Evolutionary conservation across 2,888 invertebrate species (phyloP).

Genomic region (Geophilus truncorum): DNA sequence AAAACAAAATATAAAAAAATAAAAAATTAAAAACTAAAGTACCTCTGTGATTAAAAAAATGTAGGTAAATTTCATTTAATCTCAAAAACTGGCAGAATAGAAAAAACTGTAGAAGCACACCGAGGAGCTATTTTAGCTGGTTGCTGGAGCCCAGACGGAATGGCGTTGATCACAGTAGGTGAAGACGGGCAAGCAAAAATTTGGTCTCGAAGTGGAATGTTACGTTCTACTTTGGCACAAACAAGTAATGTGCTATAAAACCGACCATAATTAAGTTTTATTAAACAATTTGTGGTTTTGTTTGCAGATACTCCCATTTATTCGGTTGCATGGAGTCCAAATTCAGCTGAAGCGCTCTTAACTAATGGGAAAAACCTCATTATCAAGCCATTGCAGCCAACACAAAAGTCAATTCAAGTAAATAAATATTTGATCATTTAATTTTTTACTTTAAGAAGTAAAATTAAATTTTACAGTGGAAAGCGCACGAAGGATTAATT

Average conservation of each 20-base stretch:
- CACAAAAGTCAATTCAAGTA: conserved; percentile 54
- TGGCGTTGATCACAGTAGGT: conserved; percentile 89
- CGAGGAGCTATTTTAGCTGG: conserved; percentile 75
- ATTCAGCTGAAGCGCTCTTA: conserved; percentile 56
- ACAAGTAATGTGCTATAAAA: conserved; percentile 54
- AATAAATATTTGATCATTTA: not conserved
- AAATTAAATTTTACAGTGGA: conserved; percentile 65
- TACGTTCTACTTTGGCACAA: conserved; percentile 82
- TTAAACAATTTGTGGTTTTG: not conserved
- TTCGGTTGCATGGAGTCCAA: conserved; percentile 68
- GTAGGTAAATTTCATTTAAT: conserved; percentile 77
- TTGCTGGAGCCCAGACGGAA: conserved; percentile 92
- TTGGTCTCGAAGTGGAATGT: conserved; percentile 93
- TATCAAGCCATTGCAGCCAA: conserved; percentile 57
- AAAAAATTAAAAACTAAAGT: too few species aligned
- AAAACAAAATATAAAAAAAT: conserved; percentile 49
- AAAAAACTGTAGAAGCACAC: conserved; percentile 89
- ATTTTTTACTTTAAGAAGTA: not conserved
- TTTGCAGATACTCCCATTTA: conserved; percentile 62
- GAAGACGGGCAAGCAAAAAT: conserved; percentile 96
- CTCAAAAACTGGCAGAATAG: conserved; percentile 81
- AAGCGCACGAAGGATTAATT: conserved; percentile 91
- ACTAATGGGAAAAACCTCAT: conserved; percentile 56
- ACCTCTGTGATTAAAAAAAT: too few species aligned
- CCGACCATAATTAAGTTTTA: not conserved